A percentile compares a stretch with the other conserved stretches of the same genome.
Evolutionary conservation across 1,140 invertebrate genomes (phyloP).

Genomic region (Papilio xuthus): DNA sequence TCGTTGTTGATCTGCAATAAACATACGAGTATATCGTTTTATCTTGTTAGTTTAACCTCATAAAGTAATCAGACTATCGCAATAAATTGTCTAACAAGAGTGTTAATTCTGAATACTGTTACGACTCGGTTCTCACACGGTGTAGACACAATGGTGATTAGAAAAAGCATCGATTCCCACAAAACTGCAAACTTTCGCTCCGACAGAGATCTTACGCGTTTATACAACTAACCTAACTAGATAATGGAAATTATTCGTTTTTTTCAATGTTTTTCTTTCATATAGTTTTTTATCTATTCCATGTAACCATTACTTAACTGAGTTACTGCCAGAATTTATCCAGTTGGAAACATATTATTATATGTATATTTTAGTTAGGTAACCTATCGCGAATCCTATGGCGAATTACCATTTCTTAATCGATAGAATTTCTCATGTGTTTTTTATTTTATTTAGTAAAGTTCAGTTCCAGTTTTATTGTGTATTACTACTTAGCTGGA

Average conservation of each 20-base stretch:
- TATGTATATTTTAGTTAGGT: neutral
- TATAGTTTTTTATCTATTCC: neutral
- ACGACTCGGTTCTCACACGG: constrained; percentile 39
- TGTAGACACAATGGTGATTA: constrained; percentile 43
- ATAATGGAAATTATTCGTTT: neutral
- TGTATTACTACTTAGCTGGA: constrained; percentile 7
- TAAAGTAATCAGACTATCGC: constrained; percentile 11
- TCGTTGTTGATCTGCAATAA: neutral
- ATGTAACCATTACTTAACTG: neutral
- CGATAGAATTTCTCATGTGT: neutral
- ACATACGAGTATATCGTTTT: neutral
- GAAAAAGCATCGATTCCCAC: constrained; percentile 52
- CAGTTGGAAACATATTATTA: neutral
- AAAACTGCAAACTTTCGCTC: constrained; percentile 46
- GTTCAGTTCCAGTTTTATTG: neutral
- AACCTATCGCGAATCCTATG: no score
- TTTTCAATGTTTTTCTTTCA: neutral
- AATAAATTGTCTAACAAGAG: constrained; percentile 20
- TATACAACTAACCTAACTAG: constrained; percentile 47
- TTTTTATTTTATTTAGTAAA: neutral
- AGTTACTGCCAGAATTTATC: neutral
- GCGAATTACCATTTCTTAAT: no score
- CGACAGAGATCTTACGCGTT: constrained; percentile 47
- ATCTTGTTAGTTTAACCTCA: neutral
- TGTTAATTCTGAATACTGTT: neutral